Percentiles rank a stretch among this genome's conserved stretches.
phyloP scores from a whole-genome alignment of 2,113 vertebrate species.

The Corydoras sp. region DNA sequence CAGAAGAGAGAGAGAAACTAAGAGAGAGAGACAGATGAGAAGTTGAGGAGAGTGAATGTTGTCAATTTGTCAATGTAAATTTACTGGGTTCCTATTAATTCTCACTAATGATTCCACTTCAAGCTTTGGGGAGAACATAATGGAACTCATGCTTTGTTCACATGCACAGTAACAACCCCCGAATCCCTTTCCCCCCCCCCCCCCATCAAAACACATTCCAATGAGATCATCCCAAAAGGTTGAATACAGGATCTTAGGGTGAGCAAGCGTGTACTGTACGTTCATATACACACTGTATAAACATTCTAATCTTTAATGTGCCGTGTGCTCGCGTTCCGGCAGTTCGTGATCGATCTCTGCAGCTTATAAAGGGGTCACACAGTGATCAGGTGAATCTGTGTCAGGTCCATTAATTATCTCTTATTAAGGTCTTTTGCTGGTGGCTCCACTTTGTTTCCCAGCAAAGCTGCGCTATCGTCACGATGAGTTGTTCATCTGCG shows the following conservation, averaged over 20 bases:
- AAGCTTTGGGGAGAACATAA: conserved; percentile 22
- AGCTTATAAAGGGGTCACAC: too few relatives aligned
- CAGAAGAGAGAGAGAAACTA: conserved; percentile 16
- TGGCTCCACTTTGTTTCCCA: too few relatives aligned
- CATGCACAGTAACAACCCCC: conserved; percentile 7
- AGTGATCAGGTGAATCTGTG: too few relatives aligned
- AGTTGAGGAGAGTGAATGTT: not conserved
- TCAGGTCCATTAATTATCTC: too few relatives aligned
- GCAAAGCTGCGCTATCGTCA: too few relatives aligned
- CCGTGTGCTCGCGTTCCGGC: too few relatives aligned
- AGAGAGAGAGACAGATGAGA: conserved; percentile 21
- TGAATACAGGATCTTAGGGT: conserved; percentile 52
- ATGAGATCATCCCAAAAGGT: conserved; percentile 48
- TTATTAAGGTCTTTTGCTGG: too few relatives aligned
- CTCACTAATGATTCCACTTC: conserved; percentile 30
- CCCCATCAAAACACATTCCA: conserved; percentile 45
- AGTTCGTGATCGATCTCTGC: too few relatives aligned
- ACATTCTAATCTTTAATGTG: too few relatives aligned
- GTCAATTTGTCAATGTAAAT: conserved; percentile 29
- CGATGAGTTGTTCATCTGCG: too few relatives aligned
- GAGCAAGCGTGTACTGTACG: conserved; percentile 19
- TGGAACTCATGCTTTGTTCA: conserved; percentile 26
- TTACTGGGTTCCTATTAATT: conserved; percentile 27
- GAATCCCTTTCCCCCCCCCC: conserved; percentile 4
- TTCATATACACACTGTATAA: too few relatives aligned